Conservation (phyloP, 2,888 invertebrate genomes). For the Dorcus hopei region DNA sequence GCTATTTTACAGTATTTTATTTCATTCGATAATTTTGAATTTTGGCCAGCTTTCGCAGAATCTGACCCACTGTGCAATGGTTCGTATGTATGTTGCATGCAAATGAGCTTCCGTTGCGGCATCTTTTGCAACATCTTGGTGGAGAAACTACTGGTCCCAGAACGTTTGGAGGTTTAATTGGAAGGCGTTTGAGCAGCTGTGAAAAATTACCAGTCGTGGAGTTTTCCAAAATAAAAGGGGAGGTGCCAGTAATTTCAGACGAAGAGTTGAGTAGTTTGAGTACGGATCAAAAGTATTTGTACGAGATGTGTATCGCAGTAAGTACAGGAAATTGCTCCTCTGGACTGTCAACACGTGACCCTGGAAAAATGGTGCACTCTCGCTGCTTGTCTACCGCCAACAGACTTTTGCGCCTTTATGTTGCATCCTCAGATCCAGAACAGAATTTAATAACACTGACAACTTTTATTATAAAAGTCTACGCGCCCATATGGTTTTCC, state of each 20-base stretch:
- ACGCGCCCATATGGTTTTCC: slow-evolving; percentile 25
- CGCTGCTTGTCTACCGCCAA: slow-evolving; percentile 14
- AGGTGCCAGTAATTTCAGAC: slow-evolving; percentile 1
- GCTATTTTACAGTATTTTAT: too few species aligned
- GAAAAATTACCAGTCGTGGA: slow-evolving; percentile 12
- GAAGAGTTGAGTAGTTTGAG: slow-evolving; percentile 14
- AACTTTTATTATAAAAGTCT: slow-evolving; percentile 21
- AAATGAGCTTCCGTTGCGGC: not conserved
- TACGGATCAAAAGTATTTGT: slow-evolving; percentile 22
- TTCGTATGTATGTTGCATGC: not conserved
- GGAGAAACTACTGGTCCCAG: slow-evolving; percentile 26
- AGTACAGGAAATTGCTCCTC: slow-evolving; percentile 9
- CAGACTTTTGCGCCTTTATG: slow-evolving; percentile 20
- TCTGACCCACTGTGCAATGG: too few species aligned
- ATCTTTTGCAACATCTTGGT: slow-evolving; percentile 14
- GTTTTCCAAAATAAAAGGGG: slow-evolving; percentile 3
- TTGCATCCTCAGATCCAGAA: slow-evolving; percentile 16
- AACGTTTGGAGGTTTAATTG: slow-evolving; percentile 25
- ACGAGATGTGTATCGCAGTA: slow-evolving; percentile 18
- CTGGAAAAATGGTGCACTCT: slow-evolving; percentile 14
- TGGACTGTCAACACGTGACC: slow-evolving; percentile 15
- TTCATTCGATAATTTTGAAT: too few species aligned
- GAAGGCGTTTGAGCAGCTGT: slow-evolving; percentile 23
- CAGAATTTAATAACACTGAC: slow-evolving; percentile 15
- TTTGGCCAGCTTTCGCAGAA: too few species aligned